These are phyloP conservation scores for Silurus aristotelis DNA, from an alignment of 2,797 vertebrate species.

Conservation along the genomic window DNA sequence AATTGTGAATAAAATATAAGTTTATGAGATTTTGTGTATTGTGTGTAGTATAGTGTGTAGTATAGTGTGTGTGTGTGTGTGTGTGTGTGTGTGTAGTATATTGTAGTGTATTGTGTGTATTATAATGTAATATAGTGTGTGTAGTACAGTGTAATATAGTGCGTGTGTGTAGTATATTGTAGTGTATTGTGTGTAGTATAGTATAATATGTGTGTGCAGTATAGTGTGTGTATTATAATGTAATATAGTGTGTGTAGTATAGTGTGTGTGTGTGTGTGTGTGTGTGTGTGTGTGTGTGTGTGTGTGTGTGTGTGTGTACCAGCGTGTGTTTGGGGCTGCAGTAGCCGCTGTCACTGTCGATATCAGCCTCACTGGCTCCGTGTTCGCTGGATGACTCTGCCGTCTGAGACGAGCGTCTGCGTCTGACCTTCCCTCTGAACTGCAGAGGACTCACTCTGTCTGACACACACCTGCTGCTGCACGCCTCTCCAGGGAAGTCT, in stretches of 20 bases:
- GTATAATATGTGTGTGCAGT: no score
- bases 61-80: no score
- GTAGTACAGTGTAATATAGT: no score
- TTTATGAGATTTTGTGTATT: no score
- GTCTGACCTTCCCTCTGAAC: slow-evolving; percentile 87
- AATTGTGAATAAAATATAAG: no score
- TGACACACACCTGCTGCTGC: slow-evolving; percentile 76
- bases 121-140: no score
- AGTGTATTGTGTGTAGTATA: no score
- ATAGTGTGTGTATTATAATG: no score
- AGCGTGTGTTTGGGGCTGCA: slow-evolving; percentile 90
- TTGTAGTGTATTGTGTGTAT: no score
- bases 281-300: not conserved
- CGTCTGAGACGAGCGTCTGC: slow-evolving; percentile 84
- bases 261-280: not conserved
- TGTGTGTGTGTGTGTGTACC: slow-evolving; percentile 56
- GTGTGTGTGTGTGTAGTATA: no score
- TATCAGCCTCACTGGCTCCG: slow-evolving; percentile 90
- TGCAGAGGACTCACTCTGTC: slow-evolving; percentile 79
- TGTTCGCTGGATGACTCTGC: slow-evolving; percentile 89
- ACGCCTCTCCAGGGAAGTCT: slow-evolving; percentile 92
- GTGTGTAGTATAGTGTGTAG: no score
- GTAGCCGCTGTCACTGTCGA: slow-evolving; percentile 98
- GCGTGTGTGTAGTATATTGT: not conserved
- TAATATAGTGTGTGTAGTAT: no score